Evolutionary conservation across 2,888 invertebrate genomes (phyloP).

Genomic region (Stenodema calcarata): DNA sequence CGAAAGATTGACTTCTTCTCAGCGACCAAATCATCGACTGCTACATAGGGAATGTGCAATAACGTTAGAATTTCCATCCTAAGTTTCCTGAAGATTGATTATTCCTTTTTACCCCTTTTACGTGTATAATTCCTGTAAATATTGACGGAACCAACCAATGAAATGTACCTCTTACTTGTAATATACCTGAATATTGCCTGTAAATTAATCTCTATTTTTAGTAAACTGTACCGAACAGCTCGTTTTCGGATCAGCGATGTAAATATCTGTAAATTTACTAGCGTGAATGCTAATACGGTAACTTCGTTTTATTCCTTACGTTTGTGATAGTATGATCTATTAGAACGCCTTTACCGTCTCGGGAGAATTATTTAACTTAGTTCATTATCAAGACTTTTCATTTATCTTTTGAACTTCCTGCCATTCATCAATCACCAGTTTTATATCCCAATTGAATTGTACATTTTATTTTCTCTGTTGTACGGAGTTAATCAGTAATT

Average conservation of each 20-base stretch:
- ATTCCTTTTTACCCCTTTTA: not conserved
- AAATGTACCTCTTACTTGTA: not conserved
- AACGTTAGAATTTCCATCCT: not conserved
- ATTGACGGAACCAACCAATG: not conserved
- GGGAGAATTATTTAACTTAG: not conserved
- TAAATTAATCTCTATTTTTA: not conserved
- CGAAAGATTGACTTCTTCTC: conserved; percentile 30
- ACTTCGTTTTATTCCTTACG: not conserved
- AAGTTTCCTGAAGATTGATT: not conserved
- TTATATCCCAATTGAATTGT: too few relatives aligned
- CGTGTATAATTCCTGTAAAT: not conserved
- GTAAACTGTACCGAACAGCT: not conserved
- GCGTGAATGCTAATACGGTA: not conserved
- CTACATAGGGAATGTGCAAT: not conserved
- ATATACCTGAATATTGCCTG: not conserved
- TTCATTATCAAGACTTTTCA: not conserved
- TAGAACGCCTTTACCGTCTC: not conserved
- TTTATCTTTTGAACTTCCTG: not conserved
- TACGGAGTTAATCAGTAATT: too few relatives aligned
- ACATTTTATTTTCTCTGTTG: too few relatives aligned
- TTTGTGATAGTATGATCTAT: not conserved
- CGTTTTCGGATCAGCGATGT: not conserved
- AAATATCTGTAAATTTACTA: not conserved
- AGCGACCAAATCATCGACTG: not conserved
- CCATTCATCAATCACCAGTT: too few relatives aligned